Percentiles rank a stretch among this genome's conserved stretches.
Evolutionary conservation across 2,113 vertebrate genomes (phyloP).

Genomic region (Casuarius casuarius): DNA sequence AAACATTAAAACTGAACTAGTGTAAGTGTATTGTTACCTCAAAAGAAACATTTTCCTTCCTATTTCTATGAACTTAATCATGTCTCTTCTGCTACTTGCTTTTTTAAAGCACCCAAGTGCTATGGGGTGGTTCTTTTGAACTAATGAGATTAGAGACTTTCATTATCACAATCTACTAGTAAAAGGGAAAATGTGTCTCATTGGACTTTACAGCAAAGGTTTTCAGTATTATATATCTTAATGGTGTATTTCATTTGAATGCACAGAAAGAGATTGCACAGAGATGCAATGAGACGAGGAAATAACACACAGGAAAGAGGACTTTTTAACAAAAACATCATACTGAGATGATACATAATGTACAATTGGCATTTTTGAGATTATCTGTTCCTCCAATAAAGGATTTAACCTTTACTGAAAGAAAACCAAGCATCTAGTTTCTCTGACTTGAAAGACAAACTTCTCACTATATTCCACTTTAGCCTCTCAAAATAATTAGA

Average conservation of each 20-base stretch:
- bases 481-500: not conserved
- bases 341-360: not conserved
- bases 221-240: not conserved
- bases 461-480: not conserved
- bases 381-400: not conserved
- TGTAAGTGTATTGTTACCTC: not conserved
- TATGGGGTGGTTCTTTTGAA: not conserved
- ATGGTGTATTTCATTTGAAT: slow-evolving; percentile 4
- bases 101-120: slow-evolving; percentile 25
- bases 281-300: slow-evolving; percentile 2
- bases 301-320: not conserved
- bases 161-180: not conserved
- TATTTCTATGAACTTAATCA: slow-evolving; percentile 23
- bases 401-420: not conserved
- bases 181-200: slow-evolving; percentile 43
- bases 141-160: slow-evolving; percentile 53
- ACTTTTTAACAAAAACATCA: not conserved
- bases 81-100: not conserved
- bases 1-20: not conserved
- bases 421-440: not conserved
- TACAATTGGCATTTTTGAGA: not conserved
- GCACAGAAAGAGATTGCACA: not conserved
- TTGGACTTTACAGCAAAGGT: not conserved
- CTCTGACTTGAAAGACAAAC: not conserved
- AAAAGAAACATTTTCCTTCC: slow-evolving; percentile 30